Evolutionary conservation across 2,888 invertebrate genomes (phyloP).

Genomic region (Mamestra brassicae): DNA sequence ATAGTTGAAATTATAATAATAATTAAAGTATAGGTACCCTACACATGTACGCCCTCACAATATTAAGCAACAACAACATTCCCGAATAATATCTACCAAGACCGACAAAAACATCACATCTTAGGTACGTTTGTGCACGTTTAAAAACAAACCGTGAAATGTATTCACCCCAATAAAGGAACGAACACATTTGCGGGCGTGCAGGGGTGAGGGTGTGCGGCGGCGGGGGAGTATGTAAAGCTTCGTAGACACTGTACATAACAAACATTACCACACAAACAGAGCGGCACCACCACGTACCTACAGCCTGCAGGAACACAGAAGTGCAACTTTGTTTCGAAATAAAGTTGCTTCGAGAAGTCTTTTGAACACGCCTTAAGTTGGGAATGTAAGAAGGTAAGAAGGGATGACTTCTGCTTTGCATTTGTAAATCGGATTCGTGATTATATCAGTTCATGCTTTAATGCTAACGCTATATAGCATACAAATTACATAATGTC

Average conservation of each 20-base stretch:
- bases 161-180: constrained; percentile 68
- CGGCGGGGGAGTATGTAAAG: constrained; percentile 67
- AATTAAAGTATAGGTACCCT: too few species aligned
- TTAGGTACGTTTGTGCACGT: constrained; percentile 41
- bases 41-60: background rate
- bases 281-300: constrained; percentile 54
- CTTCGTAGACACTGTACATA: constrained; percentile 74
- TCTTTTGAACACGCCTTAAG: background rate
- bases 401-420: background rate
- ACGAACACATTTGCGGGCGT: constrained; percentile 63
- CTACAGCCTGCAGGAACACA: constrained; percentile 18
- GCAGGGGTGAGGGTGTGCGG: constrained; percentile 20
- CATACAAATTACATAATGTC: too few species aligned
- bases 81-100: background rate
- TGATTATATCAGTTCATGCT: background rate
- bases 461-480: too few species aligned
- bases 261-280: constrained; percentile 84
- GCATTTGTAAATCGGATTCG: background rate
- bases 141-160: constrained; percentile 69
- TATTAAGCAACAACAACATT: background rate
- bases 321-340: constrained; percentile 53
- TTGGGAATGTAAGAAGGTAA: background rate
- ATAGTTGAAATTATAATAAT: too few species aligned
- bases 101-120: background rate
- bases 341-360: background rate